Evolutionary conservation across 2,113 vertebrate genomes (phyloP).

Genomic region (Vicugna pacos): DNA sequence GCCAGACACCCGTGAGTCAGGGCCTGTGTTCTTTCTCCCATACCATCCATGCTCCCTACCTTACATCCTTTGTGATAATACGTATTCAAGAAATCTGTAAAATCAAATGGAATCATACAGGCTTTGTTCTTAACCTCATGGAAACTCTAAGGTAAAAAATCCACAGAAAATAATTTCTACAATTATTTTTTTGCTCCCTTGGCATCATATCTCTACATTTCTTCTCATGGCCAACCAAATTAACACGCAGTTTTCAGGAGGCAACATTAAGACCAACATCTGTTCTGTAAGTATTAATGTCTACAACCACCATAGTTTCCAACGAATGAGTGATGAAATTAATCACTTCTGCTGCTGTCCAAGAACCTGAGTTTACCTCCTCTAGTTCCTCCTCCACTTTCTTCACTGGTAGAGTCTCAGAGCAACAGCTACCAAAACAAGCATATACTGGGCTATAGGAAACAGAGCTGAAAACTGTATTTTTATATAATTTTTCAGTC

Average conservation of each 20-base stretch:
- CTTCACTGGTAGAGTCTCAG: neutral
- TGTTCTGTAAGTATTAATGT: neutral
- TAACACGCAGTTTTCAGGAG: neutral
- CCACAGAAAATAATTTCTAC: constrained; percentile 18
- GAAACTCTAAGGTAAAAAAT: neutral
- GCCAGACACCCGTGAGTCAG: neutral
- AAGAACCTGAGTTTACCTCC: neutral
- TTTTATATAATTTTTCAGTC: constrained; percentile 3
- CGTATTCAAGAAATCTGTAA: constrained; percentile 37
- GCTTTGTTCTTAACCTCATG: constrained; percentile 25
- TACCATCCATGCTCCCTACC: neutral
- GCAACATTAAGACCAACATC: neutral
- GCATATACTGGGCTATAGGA: neutral
- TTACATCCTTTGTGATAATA: neutral
- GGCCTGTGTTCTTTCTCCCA: neutral
- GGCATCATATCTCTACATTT: neutral
- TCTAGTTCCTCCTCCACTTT: neutral
- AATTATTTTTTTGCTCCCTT: neutral
- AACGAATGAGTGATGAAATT: neutral
- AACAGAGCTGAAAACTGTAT: neutral
- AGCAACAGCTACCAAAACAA: neutral
- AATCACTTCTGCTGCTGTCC: neutral
- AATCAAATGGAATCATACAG: neutral
- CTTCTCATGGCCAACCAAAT: neutral
- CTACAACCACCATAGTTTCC: neutral